Conservation (phyloP, 2,113 vertebrate genomes). For the Tetrao urogallus region DNA sequence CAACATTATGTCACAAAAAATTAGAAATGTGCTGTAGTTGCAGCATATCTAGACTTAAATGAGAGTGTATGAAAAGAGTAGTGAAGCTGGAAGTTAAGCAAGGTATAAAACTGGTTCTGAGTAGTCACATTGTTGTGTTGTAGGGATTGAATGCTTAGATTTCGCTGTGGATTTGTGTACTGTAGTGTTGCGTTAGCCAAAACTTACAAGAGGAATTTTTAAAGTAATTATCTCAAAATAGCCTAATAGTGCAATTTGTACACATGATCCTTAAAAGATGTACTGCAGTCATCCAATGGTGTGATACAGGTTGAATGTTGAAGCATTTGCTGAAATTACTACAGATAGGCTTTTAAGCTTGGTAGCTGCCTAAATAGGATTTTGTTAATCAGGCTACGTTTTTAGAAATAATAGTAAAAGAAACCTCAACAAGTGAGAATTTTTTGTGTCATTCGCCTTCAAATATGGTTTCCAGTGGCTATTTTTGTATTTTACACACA, state of each 20-base stretch:
- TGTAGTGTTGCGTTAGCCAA: conserved; percentile 31
- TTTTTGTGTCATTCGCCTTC: neutral
- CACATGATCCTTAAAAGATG: conserved; percentile 33
- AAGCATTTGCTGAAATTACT: neutral
- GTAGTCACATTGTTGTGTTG: neutral
- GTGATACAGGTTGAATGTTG: neutral
- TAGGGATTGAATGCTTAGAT: neutral
- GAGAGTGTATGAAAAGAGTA: neutral
- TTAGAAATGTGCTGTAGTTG: neutral
- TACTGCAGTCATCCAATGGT: neutral
- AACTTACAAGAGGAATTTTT: neutral
- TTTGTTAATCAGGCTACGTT: neutral
- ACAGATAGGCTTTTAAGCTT: neutral
- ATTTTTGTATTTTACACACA: neutral
- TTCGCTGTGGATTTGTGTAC: neutral
- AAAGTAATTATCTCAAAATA: neutral
- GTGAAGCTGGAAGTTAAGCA: neutral
- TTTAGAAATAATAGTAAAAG: neutral
- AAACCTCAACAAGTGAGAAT: neutral
- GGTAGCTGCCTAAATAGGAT: neutral
- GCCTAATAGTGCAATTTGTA: conserved; percentile 36
- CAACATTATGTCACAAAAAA: conserved; percentile 30
- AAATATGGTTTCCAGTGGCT: neutral
- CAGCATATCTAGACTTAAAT: conserved; percentile 35
- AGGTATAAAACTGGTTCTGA: neutral